Base-by-base conservation (phyloP, 2,797 vertebrate genomes). In the Sternarchorhynchus goeldii region DNA sequence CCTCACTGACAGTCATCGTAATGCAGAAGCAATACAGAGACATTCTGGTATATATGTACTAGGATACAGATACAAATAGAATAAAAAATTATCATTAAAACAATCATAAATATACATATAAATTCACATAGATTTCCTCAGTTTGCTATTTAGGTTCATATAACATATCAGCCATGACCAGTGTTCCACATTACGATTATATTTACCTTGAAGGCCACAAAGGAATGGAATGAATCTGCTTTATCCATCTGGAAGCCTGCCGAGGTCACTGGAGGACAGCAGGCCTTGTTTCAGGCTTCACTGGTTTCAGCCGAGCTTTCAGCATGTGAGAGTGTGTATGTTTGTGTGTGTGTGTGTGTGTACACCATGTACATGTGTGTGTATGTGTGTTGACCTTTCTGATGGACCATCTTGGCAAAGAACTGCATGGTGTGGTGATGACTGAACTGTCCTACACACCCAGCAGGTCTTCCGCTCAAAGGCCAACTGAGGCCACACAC, bases 341-440 rank as follows among this genome's bases (percentile, higher is more conserved):
- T 18, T 5, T 56, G 55, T 57, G 55, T 20, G 55, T 62, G 59
- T 31, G 25, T 25, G 66, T 70, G 25, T 31, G 76, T 25, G 59
- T 3, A 12, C 45, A 14, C 8, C 45, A 50, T 50, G 8, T 12
- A 3, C 10, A 50, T 12, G 3, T 50, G 8, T 50, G 45, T 50
- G 45, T 50, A 12, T 50, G 45, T 12, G 41, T 45, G 7, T 53
- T 72, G 68, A 78, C 76, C 76, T 76, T 78, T 41, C 20, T 60
- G 45, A 39, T 41, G 67, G 53, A 29, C 20, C 7, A 21, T 7
- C 18, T 56, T 36, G 45, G 10, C 41, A 58, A 31, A 78, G 32
- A 20, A 60, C 45, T 70, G 29, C 62, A 36, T 34, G 70, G 57
- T 62, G 32, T n/a, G 36, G n/a, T 36, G 39, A 66, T 68, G 65